Percentiles rank a stretch among this genome's conserved stretches.
Evolutionary conservation across 2,797 vertebrate species (phyloP).

Genomic region (Enoplosus armatus): DNA sequence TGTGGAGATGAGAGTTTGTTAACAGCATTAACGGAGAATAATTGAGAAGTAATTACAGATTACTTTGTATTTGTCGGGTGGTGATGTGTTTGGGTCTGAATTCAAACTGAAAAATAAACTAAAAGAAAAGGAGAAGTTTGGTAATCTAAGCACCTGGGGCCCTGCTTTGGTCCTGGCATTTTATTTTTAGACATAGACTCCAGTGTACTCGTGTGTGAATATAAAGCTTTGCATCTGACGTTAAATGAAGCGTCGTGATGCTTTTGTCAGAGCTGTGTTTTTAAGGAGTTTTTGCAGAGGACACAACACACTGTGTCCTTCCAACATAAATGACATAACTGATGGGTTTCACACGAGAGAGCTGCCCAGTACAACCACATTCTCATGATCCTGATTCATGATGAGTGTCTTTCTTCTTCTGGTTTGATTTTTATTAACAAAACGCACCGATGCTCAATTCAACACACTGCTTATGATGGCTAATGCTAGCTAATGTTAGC

Average conservation of each 20-base stretch:
- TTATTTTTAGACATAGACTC: constrained; percentile 71
- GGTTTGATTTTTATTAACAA: background rate
- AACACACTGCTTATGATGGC: background rate
- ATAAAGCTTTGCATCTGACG: background rate
- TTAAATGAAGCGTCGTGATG: background rate
- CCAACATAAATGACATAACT: background rate
- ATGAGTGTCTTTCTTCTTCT: background rate
- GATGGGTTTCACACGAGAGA: background rate
- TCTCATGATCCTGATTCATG: background rate
- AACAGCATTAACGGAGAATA: background rate
- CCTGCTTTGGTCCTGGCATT: background rate
- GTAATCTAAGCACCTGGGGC: constrained; percentile 62
- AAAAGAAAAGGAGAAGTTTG: background rate
- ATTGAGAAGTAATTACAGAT: background rate
- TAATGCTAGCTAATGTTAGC: background rate
- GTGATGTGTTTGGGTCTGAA: background rate
- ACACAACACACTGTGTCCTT: background rate
- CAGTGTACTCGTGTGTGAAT: background rate
- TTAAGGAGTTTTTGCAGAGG: background rate
- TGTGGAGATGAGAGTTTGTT: background rate
- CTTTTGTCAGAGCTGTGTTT: background rate
- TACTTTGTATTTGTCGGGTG: background rate
- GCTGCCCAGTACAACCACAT: background rate
- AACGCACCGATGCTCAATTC: too few species aligned
- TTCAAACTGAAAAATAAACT: background rate